Base-by-base conservation (phyloP, 2,888 invertebrate genomes). In the Amiota communis region DNA sequence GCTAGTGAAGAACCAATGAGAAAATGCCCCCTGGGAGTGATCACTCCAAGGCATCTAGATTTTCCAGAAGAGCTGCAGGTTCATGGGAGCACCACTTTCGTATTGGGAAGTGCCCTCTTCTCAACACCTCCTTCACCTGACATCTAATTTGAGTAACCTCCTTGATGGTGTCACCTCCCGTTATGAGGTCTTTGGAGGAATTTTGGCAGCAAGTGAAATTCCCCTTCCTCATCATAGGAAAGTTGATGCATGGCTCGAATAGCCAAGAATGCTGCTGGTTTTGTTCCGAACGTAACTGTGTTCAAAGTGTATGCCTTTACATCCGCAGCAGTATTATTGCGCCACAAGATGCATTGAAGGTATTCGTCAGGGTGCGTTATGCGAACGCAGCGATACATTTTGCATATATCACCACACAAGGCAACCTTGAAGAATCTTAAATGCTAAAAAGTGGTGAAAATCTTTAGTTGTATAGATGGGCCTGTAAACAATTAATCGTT, bases 81-180 rank as follows among this genome's bases (percentile, higher is more conserved):
- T 64, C 47, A 8, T 46, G 3, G 46, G 57, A 57, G 57, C 57
- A 57, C 57, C 57, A 57, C 15, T 57, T 57, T 2, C 15, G 57
- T 15, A 57, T 57, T 10, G 57, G 57, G 4, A 57, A 57, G 10
- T 57, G 15, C 10, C 57, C 57, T 15, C 57, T 10, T 13, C n/a
- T 12, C n/a, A 57, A 17, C 2, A 57, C n/a, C 15, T 17, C 15
- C 57, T 23, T 23, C 3, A 23, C 23, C 23, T 23, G 23, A 23
- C 23, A 23, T 23, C 23, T 23, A 23, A 23, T 57, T 57, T 10
- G 15, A 13, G 10, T 57, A 17, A 10, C 57, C 57, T 57, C 57
- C 15, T 57, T 9, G 15, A 57, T 6, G 57, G 57, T 59, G 15
- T 57, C 47, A 4, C 70, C 70, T 47, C 70, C 70, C 6, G 57